A percentile compares a stretch with the other conserved stretches of the same genome.
phyloP scores from a whole-genome alignment of 35 echinoderm and acorn worm species.

The Apostichopus parvimensis region DNA sequence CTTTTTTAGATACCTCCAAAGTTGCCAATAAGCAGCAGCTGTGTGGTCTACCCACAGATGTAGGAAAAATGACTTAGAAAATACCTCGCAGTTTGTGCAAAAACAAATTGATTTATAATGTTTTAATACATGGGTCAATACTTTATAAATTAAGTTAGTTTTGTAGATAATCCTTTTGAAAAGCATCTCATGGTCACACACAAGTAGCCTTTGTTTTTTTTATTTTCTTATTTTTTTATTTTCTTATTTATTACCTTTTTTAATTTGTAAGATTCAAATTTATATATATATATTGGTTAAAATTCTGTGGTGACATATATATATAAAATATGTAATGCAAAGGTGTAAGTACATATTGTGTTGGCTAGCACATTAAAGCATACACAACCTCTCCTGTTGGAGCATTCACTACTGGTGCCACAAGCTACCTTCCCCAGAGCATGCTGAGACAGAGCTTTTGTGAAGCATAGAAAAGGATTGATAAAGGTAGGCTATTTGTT shows the following conservation, averaged over 20 bases:
- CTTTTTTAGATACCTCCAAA: slow-evolving; percentile 43
- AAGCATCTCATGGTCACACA: slow-evolving; percentile 63
- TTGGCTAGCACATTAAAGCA: neutral
- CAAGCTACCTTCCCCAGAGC: slow-evolving; percentile 44
- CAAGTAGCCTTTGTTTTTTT: slow-evolving; percentile 32
- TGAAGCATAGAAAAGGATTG: neutral
- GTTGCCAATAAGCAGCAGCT: neutral
- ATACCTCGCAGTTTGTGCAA: slow-evolving; percentile 28
- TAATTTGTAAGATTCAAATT: neutral
- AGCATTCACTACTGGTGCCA: slow-evolving; percentile 24
- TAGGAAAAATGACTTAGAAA: slow-evolving; percentile 42
- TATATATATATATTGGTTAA: neutral
- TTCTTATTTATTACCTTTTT: neutral
- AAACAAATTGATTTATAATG: neutral
- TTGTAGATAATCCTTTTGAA: slow-evolving; percentile 8
- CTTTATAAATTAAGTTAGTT: neutral
- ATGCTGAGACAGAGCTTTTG: neutral
- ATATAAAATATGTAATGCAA: neutral
- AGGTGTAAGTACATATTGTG: neutral
- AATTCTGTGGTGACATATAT: neutral
- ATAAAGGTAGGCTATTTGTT: slow-evolving; percentile 2
- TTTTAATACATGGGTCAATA: neutral
- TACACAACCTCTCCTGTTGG: neutral
- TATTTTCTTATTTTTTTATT: neutral
- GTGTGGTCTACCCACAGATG: slow-evolving; percentile 26